Evolutionary conservation across 1,140 invertebrate genomes (phyloP).

Genomic region (Nylanderia fulva): DNA sequence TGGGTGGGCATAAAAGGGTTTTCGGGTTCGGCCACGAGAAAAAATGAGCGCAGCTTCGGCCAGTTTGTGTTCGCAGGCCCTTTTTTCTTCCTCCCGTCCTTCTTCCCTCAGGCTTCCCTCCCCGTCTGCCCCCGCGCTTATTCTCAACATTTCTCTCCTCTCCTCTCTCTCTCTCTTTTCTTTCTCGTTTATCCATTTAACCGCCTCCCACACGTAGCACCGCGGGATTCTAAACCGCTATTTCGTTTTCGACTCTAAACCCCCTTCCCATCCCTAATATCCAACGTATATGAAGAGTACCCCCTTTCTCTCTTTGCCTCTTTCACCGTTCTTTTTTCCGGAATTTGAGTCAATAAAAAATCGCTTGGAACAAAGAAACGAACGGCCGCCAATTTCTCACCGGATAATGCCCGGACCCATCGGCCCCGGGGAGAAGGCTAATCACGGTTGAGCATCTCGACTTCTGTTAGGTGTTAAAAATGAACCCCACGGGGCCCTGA

Average conservation of each 20-base stretch:
- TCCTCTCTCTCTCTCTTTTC: conserved; percentile 39
- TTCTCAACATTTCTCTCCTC: conserved; percentile 60
- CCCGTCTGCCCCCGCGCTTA: conserved; percentile 51
- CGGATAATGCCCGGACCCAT: conserved; percentile 78
- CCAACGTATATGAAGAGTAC: not conserved
- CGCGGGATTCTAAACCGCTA: conserved; percentile 66
- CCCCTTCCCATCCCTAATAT: not conserved
- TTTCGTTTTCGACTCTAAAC: conserved; percentile 62
- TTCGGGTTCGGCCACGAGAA: conserved; percentile 84
- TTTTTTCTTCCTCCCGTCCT: conserved; percentile 63
- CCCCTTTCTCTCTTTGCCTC: not conserved
- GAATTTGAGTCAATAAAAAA: conserved; percentile 84
- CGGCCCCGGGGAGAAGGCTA: conserved; percentile 68
- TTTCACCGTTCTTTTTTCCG: conserved; percentile 67
- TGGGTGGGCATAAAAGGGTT: conserved; percentile 85
- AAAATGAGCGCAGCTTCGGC: conserved; percentile 82
- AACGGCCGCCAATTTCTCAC: conserved; percentile 82
- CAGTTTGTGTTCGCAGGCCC: conserved; percentile 77
- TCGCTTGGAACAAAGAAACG: conserved; percentile 81
- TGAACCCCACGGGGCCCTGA: conserved; percentile 76
- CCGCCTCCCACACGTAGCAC: conserved; percentile 68
- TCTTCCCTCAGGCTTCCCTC: conserved; percentile 53
- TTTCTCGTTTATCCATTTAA: conserved; percentile 66
- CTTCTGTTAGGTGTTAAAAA: conserved; percentile 84
- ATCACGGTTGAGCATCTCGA: conserved; percentile 80